Evolutionary conservation across 2,797 vertebrate species (phyloP).

Genomic region (Clarias laeviceps): DNA sequence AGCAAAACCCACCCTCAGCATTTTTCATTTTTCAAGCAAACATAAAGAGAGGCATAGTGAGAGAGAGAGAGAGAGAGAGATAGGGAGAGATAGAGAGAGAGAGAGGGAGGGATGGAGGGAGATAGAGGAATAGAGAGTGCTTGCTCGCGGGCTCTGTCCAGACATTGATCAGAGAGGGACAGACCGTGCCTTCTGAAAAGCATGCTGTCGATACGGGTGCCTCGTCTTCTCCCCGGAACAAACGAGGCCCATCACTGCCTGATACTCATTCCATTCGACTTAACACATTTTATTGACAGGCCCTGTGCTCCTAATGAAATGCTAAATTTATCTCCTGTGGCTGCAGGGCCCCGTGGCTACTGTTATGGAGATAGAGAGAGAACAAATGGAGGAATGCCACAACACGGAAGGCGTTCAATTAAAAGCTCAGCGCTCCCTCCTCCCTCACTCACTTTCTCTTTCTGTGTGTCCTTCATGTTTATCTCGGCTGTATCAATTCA

Average conservation of each 20-base stretch:
- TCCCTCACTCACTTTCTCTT: constrained; percentile 40
- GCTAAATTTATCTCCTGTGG: constrained; percentile 81
- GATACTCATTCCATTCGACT: constrained; percentile 82
- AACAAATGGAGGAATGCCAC: constrained; percentile 67
- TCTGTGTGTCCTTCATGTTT: constrained; percentile 66
- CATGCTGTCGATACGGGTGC: constrained; percentile 74
- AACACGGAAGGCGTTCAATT: constrained; percentile 75
- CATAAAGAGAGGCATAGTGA: constrained; percentile 63
- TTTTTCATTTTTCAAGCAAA: constrained; percentile 72
- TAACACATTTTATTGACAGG: constrained; percentile 86
- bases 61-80: constrained; percentile 63
- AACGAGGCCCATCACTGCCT: constrained; percentile 76
- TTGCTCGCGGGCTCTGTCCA: constrained; percentile 63
- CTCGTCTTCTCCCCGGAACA: constrained; percentile 72
- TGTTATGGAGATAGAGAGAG: constrained; percentile 71
- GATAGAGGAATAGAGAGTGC: constrained; percentile 55
- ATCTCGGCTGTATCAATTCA: constrained; percentile 61
- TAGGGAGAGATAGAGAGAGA: constrained; percentile 52
- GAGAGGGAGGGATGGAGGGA: constrained; percentile 49
- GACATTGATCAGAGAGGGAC: constrained; percentile 79
- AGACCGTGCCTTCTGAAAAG: constrained; percentile 75
- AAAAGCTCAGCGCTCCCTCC: constrained; percentile 55
- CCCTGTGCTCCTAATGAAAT: constrained; percentile 82
- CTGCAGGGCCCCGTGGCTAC: constrained; percentile 75
- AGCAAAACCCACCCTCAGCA: constrained; percentile 76